Conservation (phyloP, 2,113 vertebrate species). For the Holacanthus passer region DNA sequence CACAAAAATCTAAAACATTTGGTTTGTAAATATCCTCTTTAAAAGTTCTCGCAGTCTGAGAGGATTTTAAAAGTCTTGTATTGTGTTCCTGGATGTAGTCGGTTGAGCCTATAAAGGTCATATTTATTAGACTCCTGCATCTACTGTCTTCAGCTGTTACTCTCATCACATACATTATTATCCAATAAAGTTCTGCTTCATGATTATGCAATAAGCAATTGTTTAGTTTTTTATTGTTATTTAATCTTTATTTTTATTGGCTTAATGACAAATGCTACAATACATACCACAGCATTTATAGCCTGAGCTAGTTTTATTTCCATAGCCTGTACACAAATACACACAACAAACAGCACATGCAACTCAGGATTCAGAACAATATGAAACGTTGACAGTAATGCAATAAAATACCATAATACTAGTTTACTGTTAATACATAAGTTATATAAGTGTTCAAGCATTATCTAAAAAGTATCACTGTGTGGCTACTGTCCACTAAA, state of each 20-base stretch:
- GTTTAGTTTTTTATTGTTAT: neutral
- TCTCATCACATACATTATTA: constrained; percentile 1
- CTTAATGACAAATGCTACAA: too few species aligned
- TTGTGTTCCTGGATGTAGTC: constrained; percentile 26
- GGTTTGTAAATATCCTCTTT: neutral
- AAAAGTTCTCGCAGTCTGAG: neutral
- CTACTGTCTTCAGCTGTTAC: constrained; percentile 27
- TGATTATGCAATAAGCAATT: constrained; percentile 36
- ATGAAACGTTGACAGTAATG: too few species aligned
- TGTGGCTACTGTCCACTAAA: neutral
- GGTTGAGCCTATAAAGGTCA: neutral
- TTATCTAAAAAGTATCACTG: neutral
- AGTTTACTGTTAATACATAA: too few species aligned
- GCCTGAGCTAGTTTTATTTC: too few species aligned
- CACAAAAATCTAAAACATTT: neutral
- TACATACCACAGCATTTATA: too few species aligned
- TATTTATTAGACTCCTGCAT: constrained; percentile 21
- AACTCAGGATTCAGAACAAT: neutral
- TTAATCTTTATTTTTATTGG: neutral
- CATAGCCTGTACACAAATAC: neutral
- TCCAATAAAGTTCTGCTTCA: constrained; percentile 53
- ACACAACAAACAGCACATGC: neutral
- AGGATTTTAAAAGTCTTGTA: constrained; percentile 16
- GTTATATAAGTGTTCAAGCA: neutral
- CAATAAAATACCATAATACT: too few species aligned